Evolutionary conservation across 2,888 invertebrate genomes (phyloP).

Genomic region (Sturmia bella): DNA sequence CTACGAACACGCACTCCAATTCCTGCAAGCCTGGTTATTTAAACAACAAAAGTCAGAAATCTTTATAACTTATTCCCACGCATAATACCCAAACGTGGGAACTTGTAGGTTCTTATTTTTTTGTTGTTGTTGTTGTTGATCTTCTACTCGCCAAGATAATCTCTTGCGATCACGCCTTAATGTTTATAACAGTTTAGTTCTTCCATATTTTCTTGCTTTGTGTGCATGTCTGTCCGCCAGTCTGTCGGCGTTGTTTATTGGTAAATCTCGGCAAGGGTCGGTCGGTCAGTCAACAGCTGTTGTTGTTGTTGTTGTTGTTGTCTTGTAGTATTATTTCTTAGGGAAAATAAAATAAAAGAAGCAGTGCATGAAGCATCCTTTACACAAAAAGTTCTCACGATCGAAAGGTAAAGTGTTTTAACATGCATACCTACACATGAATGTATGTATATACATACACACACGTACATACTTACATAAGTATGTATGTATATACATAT

Average conservation of each 20-base stretch:
- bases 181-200: constrained; percentile 32
- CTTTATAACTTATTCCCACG: constrained; percentile 65
- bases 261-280: constrained; percentile 54
- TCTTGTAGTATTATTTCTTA: not conserved
- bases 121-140: constrained; percentile 3
- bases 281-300: constrained; percentile 9
- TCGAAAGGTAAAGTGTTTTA: constrained; percentile 58
- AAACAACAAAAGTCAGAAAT: constrained; percentile 57
- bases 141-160: constrained; percentile 54
- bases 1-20: constrained; percentile 4
- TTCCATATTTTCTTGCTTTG: too few species aligned
- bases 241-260: constrained; percentile 9
- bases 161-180: constrained; percentile 67
- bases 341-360: not conserved
- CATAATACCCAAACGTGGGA: constrained; percentile 67
- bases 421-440: not conserved
- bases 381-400: constrained; percentile 55
- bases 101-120: constrained; percentile 25
- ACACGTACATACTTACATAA: not conserved
- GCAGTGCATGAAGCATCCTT: constrained; percentile 51
- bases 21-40: constrained; percentile 58
- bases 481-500: not conserved
- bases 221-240: not conserved
- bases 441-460: not conserved
- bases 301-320: too few species aligned